phyloP scores from a whole-genome alignment of 2,888 invertebrate genomes.

The Lottia gigantea region DNA sequence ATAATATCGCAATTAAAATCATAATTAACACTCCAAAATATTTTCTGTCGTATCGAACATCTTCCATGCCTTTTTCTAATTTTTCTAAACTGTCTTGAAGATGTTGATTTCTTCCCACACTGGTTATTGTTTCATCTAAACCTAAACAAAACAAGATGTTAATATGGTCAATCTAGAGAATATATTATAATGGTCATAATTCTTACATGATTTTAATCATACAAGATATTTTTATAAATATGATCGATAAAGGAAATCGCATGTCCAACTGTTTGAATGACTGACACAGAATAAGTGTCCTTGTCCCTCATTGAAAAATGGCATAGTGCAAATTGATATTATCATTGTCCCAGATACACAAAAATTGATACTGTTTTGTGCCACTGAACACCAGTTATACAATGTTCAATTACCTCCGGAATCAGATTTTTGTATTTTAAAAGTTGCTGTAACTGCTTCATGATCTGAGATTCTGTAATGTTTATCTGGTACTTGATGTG shows the following conservation, averaged over 20 bases:
- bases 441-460: slow-evolving; percentile 58
- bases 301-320: no score
- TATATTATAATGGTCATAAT: no score
- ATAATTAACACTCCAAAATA: neutral
- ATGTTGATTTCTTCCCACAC: neutral
- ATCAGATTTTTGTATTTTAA: slow-evolving; percentile 36
- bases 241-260: no score
- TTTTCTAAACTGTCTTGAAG: neutral
- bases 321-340: no score
- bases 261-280: no score
- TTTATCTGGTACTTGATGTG: slow-evolving; percentile 56
- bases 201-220: no score
- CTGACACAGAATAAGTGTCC: no score
- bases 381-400: no score
- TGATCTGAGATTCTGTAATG: slow-evolving; percentile 64
- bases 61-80: neutral
- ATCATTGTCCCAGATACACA: no score
- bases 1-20: neutral
- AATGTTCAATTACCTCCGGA: neutral
- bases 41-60: neutral
- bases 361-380: no score
- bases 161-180: no score
- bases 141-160: neutral
- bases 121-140: neutral
- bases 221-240: no score